Percentiles rank a stretch among this genome's conserved stretches.
phyloP scores from a whole-genome alignment of 1,140 invertebrate genomes.

The Bombus vancouverensis region DNA sequence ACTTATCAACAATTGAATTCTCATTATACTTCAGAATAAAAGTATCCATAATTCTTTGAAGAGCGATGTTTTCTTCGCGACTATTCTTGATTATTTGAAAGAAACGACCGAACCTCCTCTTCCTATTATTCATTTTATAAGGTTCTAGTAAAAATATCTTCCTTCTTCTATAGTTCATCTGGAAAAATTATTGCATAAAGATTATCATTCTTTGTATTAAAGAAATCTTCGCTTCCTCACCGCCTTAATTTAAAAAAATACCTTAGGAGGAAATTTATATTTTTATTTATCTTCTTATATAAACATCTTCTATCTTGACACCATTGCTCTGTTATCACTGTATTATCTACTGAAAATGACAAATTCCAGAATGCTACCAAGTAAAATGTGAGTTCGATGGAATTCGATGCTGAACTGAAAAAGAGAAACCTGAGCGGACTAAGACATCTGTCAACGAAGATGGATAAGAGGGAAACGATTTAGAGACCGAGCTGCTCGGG shows the following conservation, averaged over 20 bases:
- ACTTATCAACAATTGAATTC: not conserved
- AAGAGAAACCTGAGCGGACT: not conserved
- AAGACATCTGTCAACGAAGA: not conserved
- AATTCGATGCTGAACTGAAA: not conserved
- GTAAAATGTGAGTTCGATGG: not conserved
- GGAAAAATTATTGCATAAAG: not conserved
- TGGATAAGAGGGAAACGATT: slow-evolving; percentile 17
- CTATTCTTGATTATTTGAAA: not conserved
- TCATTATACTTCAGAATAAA: not conserved
- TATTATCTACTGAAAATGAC: not conserved
- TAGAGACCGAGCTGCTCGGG: slow-evolving; percentile 23
- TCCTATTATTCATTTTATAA: not conserved
- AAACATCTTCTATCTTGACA: not conserved
- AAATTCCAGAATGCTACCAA: not conserved
- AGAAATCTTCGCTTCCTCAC: no score
- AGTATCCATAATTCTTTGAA: not conserved
- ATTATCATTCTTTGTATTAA: no score
- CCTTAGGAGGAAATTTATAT: not conserved
- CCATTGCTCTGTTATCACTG: not conserved
- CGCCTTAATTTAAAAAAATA: no score
- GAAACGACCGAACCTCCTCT: not conserved
- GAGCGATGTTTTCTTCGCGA: not conserved
- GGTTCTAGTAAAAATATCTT: not conserved
- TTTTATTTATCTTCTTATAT: not conserved
- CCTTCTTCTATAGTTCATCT: not conserved